Evolutionary conservation across 2,113 vertebrate species (phyloP), one percentile per base, ranked within the genome.

Genomic region (Canis aureus): DNA sequence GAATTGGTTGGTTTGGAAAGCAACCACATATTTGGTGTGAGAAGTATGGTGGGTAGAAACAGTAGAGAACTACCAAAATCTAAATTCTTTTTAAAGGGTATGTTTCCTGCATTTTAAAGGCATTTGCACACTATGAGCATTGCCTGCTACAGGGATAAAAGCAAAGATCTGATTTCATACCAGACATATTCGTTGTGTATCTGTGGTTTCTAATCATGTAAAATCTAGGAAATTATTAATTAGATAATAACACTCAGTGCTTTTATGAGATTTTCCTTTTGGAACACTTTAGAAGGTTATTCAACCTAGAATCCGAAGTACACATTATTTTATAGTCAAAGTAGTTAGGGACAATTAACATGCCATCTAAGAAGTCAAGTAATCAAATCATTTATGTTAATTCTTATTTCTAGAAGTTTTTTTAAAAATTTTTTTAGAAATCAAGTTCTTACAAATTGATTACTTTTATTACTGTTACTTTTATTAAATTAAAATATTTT

Each of bases 191-290:
- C 51, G 86, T 93, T 95, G 38, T 78, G 29, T 8, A 32, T 84
- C 82, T 91, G 35, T 49, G 64, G 64, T 62, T 20, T 92, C 64
- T 80, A 80, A 38, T 81, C n/a, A 66, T 62, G 27, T 35, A 35
- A 93, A 67, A n/a, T 84, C 69, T 53, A 29, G 79, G 38, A 79
- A 89, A 80, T 89, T 62, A 74, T 66, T 91, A 80, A 90, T 89
- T 80, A 35, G 55, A 17, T 32, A 91, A 51, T 81, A 57, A 55
- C 32, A 4, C n/a, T 76, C 71, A 49, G 25, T 49, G 64, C 57
- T 89, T 9, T 67, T 82, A 64, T 66, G 71, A 49, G 20, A 10
- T 74, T 91, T 94, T 71, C 29, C 29, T 74, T 91, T 94, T 60
- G 76, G 87, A 82, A 79, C 8, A 66, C 55, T 96, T 79, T 80